Base-by-base conservation (phyloP, 2,113 vertebrate species). In the Xiphophorus couchianus region DNA sequence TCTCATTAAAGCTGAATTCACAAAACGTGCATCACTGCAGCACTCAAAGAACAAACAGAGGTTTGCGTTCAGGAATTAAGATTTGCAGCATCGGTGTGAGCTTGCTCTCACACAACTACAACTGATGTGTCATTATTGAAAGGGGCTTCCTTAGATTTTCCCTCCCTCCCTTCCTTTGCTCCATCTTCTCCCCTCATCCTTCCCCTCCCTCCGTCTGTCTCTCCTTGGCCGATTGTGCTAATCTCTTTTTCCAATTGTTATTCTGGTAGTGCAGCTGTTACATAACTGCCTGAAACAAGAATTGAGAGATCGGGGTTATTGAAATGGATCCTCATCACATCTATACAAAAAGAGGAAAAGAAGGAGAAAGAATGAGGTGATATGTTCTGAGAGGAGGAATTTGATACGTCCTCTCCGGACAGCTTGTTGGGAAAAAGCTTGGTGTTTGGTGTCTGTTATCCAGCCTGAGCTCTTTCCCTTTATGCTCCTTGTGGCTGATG, bases 221-320 rank as follows among this genome's bases (percentile, higher is more conserved):
- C 84, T 86, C 82, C 80, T 85, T 80, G 78, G 84, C 83, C 66
- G 80, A 83, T 80, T 74, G 88, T 75, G 65, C 82, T 92, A 91
- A 91, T 89, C 90, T 89, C 80, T 84, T 83, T 76, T 90, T 83
- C 74, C 86, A 86, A 90, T 93, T 92, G 89, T 92, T 92, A 92
- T 91, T 94, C 91, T 87, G 83, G 92, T 86, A 87, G 88, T 71
- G 83, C 82, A 77, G 86, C 89, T 62, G 78, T 93, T 94, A 88
- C 78, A 54, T 93, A 93, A 93, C 85, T 78, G 76, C 73, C 83
- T 78, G 76, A 86, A 88, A 74, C 80, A 66, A 76, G 81, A 85
- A 91, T 86, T 86, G 88, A 88, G 84, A 90, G 88, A 84, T 91
- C 77, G 60, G 84, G 72, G 69, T 86, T 87, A 89, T 84, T 82